phyloP scores from a whole-genome alignment of 2,113 vertebrate genomes.

The Python bivittatus region DNA sequence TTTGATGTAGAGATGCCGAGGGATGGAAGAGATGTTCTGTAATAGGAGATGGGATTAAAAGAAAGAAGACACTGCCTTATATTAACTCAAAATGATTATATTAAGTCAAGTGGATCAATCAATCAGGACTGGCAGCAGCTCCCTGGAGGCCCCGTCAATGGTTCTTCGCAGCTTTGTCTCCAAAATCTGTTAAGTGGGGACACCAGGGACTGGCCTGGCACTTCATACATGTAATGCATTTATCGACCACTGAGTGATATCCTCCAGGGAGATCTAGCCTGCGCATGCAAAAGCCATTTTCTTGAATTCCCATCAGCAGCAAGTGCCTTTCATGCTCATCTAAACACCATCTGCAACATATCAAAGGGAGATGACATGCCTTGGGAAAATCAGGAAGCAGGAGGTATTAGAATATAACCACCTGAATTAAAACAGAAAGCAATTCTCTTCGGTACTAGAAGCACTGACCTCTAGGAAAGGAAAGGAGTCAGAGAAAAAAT shows the following conservation, averaged over 20 bases:
- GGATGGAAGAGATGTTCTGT: background rate
- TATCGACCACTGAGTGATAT: background rate
- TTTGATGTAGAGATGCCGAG: background rate
- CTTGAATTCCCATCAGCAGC: background rate
- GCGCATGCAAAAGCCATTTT: background rate
- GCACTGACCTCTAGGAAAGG: background rate
- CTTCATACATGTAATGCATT: background rate
- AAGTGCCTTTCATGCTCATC: background rate
- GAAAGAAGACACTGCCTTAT: background rate
- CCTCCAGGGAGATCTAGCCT: background rate
- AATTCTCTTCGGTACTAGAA: background rate
- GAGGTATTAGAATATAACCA: background rate
- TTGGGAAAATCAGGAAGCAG: background rate
- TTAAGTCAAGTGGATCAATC: background rate
- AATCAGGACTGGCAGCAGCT: background rate
- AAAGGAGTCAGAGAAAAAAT: background rate
- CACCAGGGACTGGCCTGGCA: background rate
- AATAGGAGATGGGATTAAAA: background rate
- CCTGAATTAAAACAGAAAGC: background rate
- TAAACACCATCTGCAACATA: background rate
- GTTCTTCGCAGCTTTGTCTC: background rate
- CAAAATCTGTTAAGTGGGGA: background rate
- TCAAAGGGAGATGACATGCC: background rate
- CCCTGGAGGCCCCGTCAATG: background rate
- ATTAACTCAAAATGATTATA: background rate